Conservation (phyloP, 1,140 invertebrate genomes). For the Oncopeltus fasciatus region DNA sequence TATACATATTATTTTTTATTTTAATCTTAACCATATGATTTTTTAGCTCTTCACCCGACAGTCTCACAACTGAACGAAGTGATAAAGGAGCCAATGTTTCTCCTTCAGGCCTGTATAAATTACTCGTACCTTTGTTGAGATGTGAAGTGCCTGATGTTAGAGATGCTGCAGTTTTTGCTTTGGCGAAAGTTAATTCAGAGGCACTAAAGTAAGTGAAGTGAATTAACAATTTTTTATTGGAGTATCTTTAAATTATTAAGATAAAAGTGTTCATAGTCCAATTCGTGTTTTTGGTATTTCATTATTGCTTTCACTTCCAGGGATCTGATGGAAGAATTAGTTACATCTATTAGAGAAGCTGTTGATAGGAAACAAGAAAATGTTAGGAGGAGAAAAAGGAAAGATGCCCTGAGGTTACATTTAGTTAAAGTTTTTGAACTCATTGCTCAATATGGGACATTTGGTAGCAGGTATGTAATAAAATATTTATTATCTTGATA, state of each 20-base stretch:
- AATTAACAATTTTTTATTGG: too few relatives aligned
- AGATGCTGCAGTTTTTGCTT: conserved; percentile 80
- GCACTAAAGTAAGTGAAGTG: conserved; percentile 81
- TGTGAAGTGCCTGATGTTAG: conserved; percentile 86
- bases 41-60: conserved; percentile 61
- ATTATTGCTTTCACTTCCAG: conserved; percentile 35
- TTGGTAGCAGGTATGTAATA: conserved; percentile 57
- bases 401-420: conserved; percentile 83
- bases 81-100: conserved; percentile 47
- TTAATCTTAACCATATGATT: neutral
- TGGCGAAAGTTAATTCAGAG: conserved; percentile 83
- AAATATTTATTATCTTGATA: neutral
- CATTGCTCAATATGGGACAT: conserved; percentile 83
- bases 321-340: conserved; percentile 90
- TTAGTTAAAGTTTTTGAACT: conserved; percentile 81
- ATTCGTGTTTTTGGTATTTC: too few relatives aligned
- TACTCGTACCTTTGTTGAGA: conserved; percentile 72
- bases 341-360: conserved; percentile 80
- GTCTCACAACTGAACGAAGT: conserved; percentile 55
- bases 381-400: conserved; percentile 68
- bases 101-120: conserved; percentile 75
- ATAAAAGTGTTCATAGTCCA: too few relatives aligned
- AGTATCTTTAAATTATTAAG: too few relatives aligned
- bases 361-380: conserved; percentile 97
- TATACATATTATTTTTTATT: too few relatives aligned